Evolutionary conservation across 2,113 vertebrate species (phyloP), one percentile per base, ranked within the genome.

Genomic region (Murina feae): DNA sequence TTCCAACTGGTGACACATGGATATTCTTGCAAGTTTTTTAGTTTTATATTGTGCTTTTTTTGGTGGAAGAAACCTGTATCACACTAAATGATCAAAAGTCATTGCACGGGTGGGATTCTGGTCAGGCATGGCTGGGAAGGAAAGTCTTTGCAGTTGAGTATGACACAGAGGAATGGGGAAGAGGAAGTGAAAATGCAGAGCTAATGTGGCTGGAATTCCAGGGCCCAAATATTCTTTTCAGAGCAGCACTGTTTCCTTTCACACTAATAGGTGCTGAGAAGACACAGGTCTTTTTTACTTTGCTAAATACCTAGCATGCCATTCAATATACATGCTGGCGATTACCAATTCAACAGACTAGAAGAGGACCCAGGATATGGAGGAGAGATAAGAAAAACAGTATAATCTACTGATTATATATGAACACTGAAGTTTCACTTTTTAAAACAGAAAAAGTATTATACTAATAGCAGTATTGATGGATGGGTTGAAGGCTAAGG

Each of bases 231-330:
- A 51, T 78, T 94, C 66, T 75, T 96, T 76, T 75, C 80, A 71
- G 91, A 89, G 60, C 39, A 92, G 72, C 17, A 49, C 17, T 44
- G 44, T 81, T 44, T 82, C 71, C 86, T 94, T 93, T 86, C 83
- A 86, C 69, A 76, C 39, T 74, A 55, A 69, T 17, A 58, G n/a
- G 53, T 86, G 16, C 66, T 66, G 37, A 89, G 71, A 91, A 60
- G 39, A 30, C 58, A 86, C 21, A 35, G 87, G 53, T 10, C 44
- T 80, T 79, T 81, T 66, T 58, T 35, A 17, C n/a, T 76, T 95
- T 86, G 85, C 58, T 80, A 44, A 49, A 10, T 12, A 81, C 23
- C 39, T 79, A 66, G 55, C 35, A 9, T 32, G 66, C 10, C 75
- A 68, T 65, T 91, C 94, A 81, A 85, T 90, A 85, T 60, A 69